Conservation (phyloP, 2,797 vertebrate genomes). For the Smutsia temminckii region DNA sequence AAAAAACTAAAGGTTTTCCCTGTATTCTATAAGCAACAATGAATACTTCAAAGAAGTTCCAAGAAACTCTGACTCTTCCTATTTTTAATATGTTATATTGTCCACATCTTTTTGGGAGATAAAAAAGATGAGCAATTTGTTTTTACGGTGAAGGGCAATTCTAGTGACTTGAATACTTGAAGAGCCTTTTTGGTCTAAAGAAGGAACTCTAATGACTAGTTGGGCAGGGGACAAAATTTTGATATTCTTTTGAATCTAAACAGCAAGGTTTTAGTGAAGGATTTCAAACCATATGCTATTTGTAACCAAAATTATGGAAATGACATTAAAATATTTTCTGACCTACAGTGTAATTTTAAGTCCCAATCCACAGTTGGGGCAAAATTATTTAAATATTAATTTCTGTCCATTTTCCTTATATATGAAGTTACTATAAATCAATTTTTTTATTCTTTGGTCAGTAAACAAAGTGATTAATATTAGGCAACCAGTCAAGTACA, state of each 20-base stretch:
- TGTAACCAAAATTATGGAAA: slow-evolving; percentile 66
- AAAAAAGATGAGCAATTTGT: slow-evolving; percentile 73
- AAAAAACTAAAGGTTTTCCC: background rate
- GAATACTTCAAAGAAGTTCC: slow-evolving; percentile 68
- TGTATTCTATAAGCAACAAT: background rate
- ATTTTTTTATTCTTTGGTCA: background rate
- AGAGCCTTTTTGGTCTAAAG: slow-evolving; percentile 81
- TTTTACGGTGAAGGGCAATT: slow-evolving; percentile 80
- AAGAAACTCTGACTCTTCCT: slow-evolving; percentile 68
- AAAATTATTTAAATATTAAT: slow-evolving; percentile 17
- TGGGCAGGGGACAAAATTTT: slow-evolving; percentile 73
- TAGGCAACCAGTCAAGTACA: background rate
- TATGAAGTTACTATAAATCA: background rate
- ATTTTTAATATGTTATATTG: slow-evolving; percentile 79
- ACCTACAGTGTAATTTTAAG: background rate
- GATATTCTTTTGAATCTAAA: slow-evolving; percentile 73
- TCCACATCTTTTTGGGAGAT: slow-evolving; percentile 74
- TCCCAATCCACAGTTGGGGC: background rate
- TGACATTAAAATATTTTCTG: slow-evolving; percentile 50
- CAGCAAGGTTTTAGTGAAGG: slow-evolving; percentile 70
- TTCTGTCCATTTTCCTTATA: background rate
- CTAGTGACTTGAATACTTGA: slow-evolving; percentile 75
- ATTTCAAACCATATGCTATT: slow-evolving; percentile 69
- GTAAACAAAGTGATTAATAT: slow-evolving; percentile 12
- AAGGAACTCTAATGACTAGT: slow-evolving; percentile 83